A percentile compares a stretch with the other conserved stretches of the same genome.
Conservation (phyloP, 1,140 invertebrate species). For the Physella acuta region DNA sequence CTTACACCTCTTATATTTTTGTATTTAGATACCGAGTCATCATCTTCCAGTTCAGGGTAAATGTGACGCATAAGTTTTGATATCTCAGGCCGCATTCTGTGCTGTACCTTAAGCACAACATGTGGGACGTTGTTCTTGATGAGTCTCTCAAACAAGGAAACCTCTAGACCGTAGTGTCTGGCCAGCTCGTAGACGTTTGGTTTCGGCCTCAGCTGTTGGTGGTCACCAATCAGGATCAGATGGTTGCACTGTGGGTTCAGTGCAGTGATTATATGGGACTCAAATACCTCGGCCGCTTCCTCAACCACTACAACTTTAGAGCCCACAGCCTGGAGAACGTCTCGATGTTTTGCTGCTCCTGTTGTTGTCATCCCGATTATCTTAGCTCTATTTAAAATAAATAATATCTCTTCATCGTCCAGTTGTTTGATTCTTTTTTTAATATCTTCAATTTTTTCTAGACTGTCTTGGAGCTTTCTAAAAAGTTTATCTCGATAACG, state of each 20-base stretch:
- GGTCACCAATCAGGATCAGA: conserved; percentile 69
- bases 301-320: conserved; percentile 53
- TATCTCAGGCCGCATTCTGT: conserved; percentile 54
- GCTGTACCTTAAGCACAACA: conserved; percentile 43
- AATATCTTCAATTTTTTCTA: neutral
- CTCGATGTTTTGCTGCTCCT: conserved; percentile 48
- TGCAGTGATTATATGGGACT: conserved; percentile 41
- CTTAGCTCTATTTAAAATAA: conserved; percentile 46
- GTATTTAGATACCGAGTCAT: conserved; percentile 45
- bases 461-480: neutral
- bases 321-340: conserved; percentile 37
- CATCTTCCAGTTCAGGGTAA: conserved; percentile 54
- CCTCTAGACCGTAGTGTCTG: conserved; percentile 52
- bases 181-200: conserved; percentile 54
- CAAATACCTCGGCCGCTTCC: conserved; percentile 60
- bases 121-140: conserved; percentile 52
- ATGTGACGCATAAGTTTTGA: conserved; percentile 56
- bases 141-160: conserved; percentile 60
- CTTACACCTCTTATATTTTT: conserved; percentile 50
- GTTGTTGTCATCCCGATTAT: conserved; percentile 58
- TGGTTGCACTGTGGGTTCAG: conserved; percentile 73
- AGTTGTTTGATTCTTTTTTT: neutral
- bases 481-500: neutral
- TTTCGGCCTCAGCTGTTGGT: conserved; percentile 61
- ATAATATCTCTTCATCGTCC: conserved; percentile 36